Evolutionary conservation across 2,113 vertebrate genomes (phyloP).

Genomic region (Nipponia nippon): DNA sequence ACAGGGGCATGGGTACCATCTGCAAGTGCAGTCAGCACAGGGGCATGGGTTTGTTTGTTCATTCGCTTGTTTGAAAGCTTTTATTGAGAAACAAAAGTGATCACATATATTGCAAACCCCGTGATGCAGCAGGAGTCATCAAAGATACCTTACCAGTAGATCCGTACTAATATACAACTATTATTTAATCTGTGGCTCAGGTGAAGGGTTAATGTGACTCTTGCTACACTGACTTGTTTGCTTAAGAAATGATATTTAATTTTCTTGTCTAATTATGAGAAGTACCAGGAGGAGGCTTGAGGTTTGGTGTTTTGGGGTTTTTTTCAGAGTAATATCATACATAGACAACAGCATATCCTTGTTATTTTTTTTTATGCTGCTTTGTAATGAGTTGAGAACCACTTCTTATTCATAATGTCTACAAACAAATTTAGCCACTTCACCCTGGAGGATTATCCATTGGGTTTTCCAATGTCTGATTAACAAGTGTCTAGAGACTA

Average conservation of each 20-base stretch:
- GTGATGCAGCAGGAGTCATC: not conserved
- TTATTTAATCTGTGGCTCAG: slow-evolving; percentile 10
- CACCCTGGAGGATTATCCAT: slow-evolving; percentile 40
- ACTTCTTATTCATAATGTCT: slow-evolving; percentile 60
- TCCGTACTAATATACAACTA: not conserved
- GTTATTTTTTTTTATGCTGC: slow-evolving; percentile 28
- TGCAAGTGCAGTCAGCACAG: not conserved
- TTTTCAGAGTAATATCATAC: not conserved
- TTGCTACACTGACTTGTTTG: not conserved
- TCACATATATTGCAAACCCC: not conserved
- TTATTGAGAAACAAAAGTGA: not conserved
- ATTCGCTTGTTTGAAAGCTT: not conserved
- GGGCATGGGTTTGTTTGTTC: not conserved
- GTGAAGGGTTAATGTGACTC: slow-evolving; percentile 23
- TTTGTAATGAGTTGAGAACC: slow-evolving; percentile 43
- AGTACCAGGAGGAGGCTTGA: not conserved
- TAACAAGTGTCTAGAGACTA: slow-evolving; percentile 61
- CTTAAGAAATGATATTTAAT: slow-evolving; percentile 7
- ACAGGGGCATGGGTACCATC: not conserved
- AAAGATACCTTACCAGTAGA: not conserved
- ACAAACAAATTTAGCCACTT: slow-evolving; percentile 63
- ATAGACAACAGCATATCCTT: slow-evolving; percentile 7
- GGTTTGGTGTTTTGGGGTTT: not conserved
- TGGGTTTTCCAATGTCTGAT: slow-evolving; percentile 58
- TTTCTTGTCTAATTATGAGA: slow-evolving; percentile 7